Conservation (phyloP, 2,113 vertebrate genomes). For the Poecilia latipinna region DNA sequence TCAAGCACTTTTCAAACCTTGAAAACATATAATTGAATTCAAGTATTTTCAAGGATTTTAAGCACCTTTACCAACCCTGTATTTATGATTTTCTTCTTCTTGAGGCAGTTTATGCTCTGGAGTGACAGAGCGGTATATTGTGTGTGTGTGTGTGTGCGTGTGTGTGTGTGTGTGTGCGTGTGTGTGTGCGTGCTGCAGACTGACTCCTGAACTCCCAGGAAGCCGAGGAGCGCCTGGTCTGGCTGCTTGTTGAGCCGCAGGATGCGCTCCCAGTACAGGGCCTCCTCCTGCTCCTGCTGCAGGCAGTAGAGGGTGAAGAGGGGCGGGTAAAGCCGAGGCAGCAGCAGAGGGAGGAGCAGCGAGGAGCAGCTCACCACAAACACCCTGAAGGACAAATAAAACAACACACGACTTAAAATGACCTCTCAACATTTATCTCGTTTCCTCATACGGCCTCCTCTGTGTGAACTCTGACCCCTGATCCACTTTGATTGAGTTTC, state of each 20-base stretch:
- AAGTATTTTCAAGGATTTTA: too few relatives aligned
- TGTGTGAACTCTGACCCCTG: conserved; percentile 70
- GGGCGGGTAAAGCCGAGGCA: conserved; percentile 94
- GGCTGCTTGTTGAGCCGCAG: conserved; percentile 92
- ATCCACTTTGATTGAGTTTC: conserved; percentile 44
- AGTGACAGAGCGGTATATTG: too few relatives aligned
- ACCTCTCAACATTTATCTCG: not conserved
- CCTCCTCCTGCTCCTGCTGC: conserved; percentile 90
- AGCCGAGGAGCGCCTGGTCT: conserved; percentile 87
- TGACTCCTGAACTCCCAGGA: conserved; percentile 91
- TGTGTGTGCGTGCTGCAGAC: conserved; percentile 40
- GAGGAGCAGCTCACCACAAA: conserved; percentile 88
- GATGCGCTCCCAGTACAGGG: conserved; percentile 92
- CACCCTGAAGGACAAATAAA: conserved; percentile 24
- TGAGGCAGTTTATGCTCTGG: too few relatives aligned
- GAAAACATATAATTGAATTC: too few relatives aligned
- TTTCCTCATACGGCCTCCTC: too few relatives aligned
- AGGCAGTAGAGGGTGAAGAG: conserved; percentile 94
- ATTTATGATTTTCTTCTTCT: too few relatives aligned
- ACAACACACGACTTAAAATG: not conserved
- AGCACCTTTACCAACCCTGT: too few relatives aligned
- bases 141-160: too few relatives aligned
- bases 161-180: not conserved
- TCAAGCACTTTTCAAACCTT: too few relatives aligned
- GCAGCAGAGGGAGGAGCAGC: conserved; percentile 89